Percentiles rank a stretch among this genome's conserved stretches.
These are phyloP conservation scores for Argentina silus DNA, from an alignment of 2,797 vertebrate genomes.

Conservation along the genomic window DNA sequence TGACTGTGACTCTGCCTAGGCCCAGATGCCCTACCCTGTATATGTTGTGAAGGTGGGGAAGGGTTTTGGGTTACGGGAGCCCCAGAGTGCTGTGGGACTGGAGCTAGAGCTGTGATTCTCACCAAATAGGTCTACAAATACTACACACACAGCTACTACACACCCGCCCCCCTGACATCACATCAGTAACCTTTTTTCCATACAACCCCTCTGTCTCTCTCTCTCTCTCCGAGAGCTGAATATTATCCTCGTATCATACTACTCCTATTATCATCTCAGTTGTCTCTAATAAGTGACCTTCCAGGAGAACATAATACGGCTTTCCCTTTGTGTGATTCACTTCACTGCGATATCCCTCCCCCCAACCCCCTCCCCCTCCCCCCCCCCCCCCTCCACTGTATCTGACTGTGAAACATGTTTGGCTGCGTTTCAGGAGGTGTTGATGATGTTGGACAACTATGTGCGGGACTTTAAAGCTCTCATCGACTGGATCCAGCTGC, in stretches of 20 bases:
- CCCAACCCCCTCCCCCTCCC: too few relatives aligned
- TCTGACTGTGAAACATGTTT: background rate
- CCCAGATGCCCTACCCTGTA: constrained; percentile 79
- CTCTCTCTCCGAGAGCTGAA: too few relatives aligned
- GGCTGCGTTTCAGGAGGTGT: constrained; percentile 83
- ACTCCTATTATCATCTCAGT: too few relatives aligned
- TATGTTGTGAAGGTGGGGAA: constrained; percentile 80
- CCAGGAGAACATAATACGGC: too few relatives aligned
- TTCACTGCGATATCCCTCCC: background rate
- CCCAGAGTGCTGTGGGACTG: constrained; percentile 70
- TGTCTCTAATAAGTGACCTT: too few relatives aligned
- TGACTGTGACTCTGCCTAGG: constrained; percentile 64
- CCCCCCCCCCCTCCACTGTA: background rate
- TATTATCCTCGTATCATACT: too few relatives aligned
- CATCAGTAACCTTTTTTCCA: too few relatives aligned
- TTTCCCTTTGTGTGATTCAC: background rate
- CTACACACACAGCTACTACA: background rate
- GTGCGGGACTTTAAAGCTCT: constrained; percentile 98
- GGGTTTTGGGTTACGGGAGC: constrained; percentile 79
- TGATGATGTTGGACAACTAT: constrained; percentile 99
- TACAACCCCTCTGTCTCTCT: too few relatives aligned
- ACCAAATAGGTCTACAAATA: background rate
- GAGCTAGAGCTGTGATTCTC: constrained; percentile 26
- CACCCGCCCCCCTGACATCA: background rate
- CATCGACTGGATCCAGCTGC: constrained; percentile 99